Percentiles rank a stretch among this genome's conserved stretches.
Conservation (phyloP, 2,797 vertebrate species). For the Nannoperca obscura region DNA sequence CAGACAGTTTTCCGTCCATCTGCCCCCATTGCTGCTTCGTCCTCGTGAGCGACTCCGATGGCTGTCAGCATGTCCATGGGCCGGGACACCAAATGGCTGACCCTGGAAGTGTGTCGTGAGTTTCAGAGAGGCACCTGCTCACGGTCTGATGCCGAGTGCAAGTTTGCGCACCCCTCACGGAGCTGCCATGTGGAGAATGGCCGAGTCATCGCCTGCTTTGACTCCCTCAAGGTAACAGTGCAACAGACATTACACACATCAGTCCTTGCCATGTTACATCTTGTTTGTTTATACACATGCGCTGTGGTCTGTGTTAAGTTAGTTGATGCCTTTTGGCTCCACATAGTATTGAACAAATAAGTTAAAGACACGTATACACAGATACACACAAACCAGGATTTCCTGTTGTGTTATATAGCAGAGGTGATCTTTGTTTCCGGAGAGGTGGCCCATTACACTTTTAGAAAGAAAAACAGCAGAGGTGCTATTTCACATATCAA, state of each 20-base stretch:
- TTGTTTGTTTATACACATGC: conserved; percentile 27
- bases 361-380: conserved; percentile 16
- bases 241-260: conserved; percentile 32
- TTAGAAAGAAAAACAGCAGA: background rate
- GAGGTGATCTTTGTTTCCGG: background rate
- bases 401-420: conserved; percentile 8
- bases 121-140: conserved; percentile 98
- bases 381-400: conserved; percentile 16
- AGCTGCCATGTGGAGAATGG: conserved; percentile 99
- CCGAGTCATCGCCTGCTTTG: conserved; percentile 98
- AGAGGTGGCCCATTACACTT: background rate
- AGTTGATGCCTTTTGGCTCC: background rate
- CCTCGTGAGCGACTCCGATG: conserved; percentile 75
- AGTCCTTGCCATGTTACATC: conserved; percentile 7
- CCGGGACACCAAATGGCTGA: conserved; percentile 99
- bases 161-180: conserved; percentile 97
- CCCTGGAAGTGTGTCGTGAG: conserved; percentile 98
- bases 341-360: conserved; percentile 4
- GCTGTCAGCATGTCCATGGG: conserved; percentile 94
- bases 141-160: conserved; percentile 95
- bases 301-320: conserved; percentile 7
- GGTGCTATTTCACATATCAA: background rate
- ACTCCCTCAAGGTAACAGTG: conserved; percentile 96
- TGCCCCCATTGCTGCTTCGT: conserved; percentile 34
- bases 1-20: conserved; percentile 56